These are phyloP conservation scores for Phytoseiulus persimilis DNA, from an alignment of 2,888 invertebrate genomes.

Conservation along the genomic window DNA sequence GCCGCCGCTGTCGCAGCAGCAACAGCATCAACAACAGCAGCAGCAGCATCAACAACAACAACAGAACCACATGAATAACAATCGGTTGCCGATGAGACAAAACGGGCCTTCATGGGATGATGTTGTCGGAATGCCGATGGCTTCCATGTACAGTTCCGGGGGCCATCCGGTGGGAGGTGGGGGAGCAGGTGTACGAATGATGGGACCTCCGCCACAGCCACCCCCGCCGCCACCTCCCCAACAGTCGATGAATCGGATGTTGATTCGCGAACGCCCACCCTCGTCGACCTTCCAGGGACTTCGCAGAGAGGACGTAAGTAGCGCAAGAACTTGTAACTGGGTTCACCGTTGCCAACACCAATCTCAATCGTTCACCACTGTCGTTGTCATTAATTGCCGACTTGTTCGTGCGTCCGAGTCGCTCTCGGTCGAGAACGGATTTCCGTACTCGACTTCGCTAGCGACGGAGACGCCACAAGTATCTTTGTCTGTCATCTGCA, in stretches of 20 bases:
- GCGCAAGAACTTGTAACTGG: not conserved
- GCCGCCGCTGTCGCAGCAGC: not conserved
- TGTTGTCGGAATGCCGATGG: not conserved
- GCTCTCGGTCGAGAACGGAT: not conserved
- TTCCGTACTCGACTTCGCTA: not conserved
- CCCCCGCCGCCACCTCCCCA: not conserved
- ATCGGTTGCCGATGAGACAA: not conserved
- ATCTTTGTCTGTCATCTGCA: not conserved
- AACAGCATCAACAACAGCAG: not conserved
- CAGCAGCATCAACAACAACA: not conserved
- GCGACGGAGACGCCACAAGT: not conserved
- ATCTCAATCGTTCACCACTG: not conserved
- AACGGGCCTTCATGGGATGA: not conserved
- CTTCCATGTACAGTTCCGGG: not conserved
- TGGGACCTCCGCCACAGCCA: not conserved
- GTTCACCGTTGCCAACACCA: constrained; percentile 5
- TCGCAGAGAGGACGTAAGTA: constrained; percentile 38
- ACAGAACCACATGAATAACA: not conserved
- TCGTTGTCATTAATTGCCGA: not conserved
- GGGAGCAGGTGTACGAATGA: not conserved
- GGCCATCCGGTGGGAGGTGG: not conserved
- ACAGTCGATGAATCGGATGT: not conserved
- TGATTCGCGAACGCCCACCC: not conserved
- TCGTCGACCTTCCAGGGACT: not conserved
- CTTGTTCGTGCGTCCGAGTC: not conserved